These are phyloP conservation scores for Metridium senile DNA, from an alignment of 92 coral and sea anemone species.

Conservation along the genomic window DNA sequence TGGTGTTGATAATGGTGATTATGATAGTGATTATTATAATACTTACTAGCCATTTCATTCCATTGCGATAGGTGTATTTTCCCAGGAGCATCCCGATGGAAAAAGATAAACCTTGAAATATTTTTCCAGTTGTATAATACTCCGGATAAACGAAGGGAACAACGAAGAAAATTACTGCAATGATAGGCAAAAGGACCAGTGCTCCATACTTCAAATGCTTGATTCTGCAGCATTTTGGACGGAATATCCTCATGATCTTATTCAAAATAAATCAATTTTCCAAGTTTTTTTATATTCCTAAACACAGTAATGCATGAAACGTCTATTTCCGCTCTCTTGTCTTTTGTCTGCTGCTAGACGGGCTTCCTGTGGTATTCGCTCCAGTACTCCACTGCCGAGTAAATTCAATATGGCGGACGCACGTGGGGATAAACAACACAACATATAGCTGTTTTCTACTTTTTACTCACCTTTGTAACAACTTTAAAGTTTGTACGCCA, in stretches of 20 bases:
- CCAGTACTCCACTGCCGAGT: slow-evolving; percentile 4
- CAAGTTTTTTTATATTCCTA: no score
- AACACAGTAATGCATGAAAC: neutral
- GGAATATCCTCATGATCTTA: neutral
- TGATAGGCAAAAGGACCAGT: neutral
- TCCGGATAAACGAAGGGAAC: neutral
- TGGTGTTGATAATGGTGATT: neutral
- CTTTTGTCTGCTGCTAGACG: neutral
- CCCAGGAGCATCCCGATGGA: neutral
- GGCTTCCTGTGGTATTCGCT: slow-evolving; percentile 8
- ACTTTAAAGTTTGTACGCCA: neutral
- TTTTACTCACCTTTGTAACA: neutral
- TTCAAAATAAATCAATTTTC: no score
- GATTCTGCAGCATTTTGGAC: neutral
- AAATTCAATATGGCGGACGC: slow-evolving; percentile 31
- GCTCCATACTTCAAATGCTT: neutral
- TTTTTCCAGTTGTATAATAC: neutral
- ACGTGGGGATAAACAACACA: slow-evolving; percentile 6
- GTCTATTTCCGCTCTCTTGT: neutral
- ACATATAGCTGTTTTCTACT: neutral
- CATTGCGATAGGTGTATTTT: neutral
- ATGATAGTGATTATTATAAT: neutral
- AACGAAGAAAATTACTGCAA: neutral
- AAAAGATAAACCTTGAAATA: neutral
- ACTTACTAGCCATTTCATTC: neutral